Evolutionary conservation across 2,113 vertebrate species (phyloP).

Genomic region (Dasyprocta punctata): DNA sequence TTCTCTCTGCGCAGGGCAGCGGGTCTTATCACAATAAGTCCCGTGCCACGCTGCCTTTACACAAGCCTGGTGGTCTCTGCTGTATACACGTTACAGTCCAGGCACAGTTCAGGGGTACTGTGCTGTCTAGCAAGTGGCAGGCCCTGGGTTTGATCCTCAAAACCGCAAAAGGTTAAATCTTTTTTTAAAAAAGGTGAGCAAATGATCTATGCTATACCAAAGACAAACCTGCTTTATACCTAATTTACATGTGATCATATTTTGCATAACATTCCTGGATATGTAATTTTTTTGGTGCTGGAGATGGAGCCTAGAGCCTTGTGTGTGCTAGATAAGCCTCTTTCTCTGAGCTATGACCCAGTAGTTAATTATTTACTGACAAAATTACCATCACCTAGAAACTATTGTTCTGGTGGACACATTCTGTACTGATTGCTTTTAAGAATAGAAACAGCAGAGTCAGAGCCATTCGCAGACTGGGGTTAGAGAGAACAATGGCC

Average conservation of each 20-base stretch:
- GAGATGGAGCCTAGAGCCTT: background rate
- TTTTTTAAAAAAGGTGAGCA: background rate
- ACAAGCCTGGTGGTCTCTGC: background rate
- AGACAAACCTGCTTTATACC: background rate
- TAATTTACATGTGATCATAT: rapidly evolving
- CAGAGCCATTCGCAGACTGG: too few relatives aligned
- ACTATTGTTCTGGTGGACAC: background rate
- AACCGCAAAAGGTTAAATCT: background rate
- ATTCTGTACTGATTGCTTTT: background rate
- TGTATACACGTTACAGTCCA: background rate
- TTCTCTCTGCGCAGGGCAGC: too few relatives aligned
- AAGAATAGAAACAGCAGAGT: background rate
- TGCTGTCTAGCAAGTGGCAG: background rate
- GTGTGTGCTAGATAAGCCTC: background rate
- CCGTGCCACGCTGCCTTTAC: too few relatives aligned
- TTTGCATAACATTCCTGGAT: background rate
- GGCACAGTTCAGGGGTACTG: background rate
- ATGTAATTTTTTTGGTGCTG: background rate
- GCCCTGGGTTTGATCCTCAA: background rate
- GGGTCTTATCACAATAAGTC: too few relatives aligned
- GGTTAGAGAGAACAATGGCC: too few relatives aligned
- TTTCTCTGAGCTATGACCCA: background rate
- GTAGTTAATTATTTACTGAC: background rate
- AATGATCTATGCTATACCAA: too few relatives aligned
- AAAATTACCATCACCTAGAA: background rate